Percentiles rank a stretch among this genome's conserved stretches.
Conservation (phyloP, 2,888 invertebrate genomes). For the Ochropleura plecta region DNA sequence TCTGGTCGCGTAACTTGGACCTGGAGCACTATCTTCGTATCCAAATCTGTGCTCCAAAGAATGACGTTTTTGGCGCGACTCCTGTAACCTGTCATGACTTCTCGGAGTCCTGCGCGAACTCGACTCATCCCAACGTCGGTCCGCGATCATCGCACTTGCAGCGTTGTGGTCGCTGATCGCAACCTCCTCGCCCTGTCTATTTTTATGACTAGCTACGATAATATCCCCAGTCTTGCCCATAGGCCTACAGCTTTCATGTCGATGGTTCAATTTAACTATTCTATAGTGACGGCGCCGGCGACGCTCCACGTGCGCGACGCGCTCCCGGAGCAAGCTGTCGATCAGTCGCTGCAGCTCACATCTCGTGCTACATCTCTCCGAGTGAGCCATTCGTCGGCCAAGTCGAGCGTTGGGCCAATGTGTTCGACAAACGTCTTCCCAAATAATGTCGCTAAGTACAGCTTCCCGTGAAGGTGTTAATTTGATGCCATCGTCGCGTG, state of each 20-base stretch:
- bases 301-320: constrained; percentile 86
- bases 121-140: constrained; percentile 72
- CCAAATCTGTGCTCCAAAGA: constrained; percentile 55
- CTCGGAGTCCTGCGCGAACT: constrained; percentile 71
- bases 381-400: constrained; percentile 78
- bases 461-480: constrained; percentile 87
- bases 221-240: constrained; percentile 88
- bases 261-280: constrained; percentile 86
- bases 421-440: constrained; percentile 88
- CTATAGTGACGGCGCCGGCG: constrained; percentile 86
- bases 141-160: constrained; percentile 72
- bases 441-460: constrained; percentile 87
- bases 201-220: constrained; percentile 87
- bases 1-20: constrained; percentile 79
- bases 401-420: constrained; percentile 87
- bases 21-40: constrained; percentile 79
- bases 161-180: constrained; percentile 76
- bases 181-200: constrained; percentile 77
- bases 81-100: constrained; percentile 78
- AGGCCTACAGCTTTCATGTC: constrained; percentile 83
- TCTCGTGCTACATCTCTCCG: constrained; percentile 80
- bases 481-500: constrained; percentile 87
- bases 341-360: constrained; percentile 85
- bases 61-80: constrained; percentile 68
- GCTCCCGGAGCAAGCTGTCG: constrained; percentile 84